Conservation (phyloP, 1,140 invertebrate genomes). For the Penaeus indicus region DNA sequence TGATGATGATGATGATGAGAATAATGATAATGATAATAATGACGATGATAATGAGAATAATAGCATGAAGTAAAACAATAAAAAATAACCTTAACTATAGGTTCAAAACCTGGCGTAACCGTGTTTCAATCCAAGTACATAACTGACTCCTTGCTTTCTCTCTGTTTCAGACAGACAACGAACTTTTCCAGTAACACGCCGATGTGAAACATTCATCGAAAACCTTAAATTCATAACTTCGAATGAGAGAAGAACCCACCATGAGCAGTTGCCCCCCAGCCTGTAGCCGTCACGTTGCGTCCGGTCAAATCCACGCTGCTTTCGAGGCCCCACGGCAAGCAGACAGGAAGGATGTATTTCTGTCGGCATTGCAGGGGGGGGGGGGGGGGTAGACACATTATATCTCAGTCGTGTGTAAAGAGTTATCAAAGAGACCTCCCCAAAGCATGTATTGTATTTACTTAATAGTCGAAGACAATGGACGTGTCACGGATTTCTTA, state of each 20-base stretch:
- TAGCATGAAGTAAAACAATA: not conserved
- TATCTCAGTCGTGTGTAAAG: not conserved
- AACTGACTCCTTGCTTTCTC: no score
- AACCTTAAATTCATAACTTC: not conserved
- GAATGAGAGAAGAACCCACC: not conserved
- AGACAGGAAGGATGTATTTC: slow-evolving; percentile 26
- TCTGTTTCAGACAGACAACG: no score
- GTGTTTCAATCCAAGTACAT: no score
- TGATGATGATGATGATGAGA: not conserved
- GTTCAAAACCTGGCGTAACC: not conserved
- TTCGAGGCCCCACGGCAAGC: slow-evolving; percentile 42
- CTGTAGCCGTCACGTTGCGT: not conserved
- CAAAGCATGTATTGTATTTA: not conserved
- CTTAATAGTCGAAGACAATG: not conserved
- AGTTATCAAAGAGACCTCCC: not conserved
- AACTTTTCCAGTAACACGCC: no score
- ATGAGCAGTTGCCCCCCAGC: slow-evolving; percentile 34
- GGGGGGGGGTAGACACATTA: not conserved
- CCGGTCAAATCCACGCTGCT: not conserved
- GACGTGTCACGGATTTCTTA: no score
- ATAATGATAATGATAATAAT: not conserved
- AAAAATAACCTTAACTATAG: not conserved
- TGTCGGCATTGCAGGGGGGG: not conserved
- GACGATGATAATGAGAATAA: not conserved
- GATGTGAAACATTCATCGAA: not conserved